phyloP scores from a whole-genome alignment of 1,140 invertebrate species.

The Euwallacea similis region DNA sequence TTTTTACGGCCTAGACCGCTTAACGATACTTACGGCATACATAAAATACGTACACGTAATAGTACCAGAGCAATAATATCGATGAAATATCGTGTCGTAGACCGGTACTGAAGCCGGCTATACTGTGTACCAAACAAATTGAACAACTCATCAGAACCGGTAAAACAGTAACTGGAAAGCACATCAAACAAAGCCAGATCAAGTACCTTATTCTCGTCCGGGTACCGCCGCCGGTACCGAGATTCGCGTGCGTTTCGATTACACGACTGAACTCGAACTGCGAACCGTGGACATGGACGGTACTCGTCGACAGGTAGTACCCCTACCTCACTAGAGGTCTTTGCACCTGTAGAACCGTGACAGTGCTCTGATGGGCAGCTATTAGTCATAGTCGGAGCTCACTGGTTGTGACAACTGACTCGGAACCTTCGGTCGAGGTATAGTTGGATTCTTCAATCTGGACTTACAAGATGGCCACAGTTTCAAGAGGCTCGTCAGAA shows the following conservation, averaged over 20 bases:
- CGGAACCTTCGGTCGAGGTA: constrained; percentile 41
- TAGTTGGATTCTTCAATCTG: background rate
- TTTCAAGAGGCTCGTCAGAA: background rate
- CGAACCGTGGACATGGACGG: constrained; percentile 36
- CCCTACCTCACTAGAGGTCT: constrained; percentile 48
- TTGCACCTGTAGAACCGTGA: constrained; percentile 53
- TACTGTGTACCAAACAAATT: constrained; percentile 16
- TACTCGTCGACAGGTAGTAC: constrained; percentile 48
- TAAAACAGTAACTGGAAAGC: constrained; percentile 28
- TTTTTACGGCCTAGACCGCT: too few relatives aligned
- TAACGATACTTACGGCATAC: too few relatives aligned
- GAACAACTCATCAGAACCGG: constrained; percentile 15
- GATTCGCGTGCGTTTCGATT: constrained; percentile 27
- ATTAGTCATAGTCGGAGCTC: constrained; percentile 49
- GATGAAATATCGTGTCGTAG: background rate
- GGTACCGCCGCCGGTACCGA: constrained; percentile 5
- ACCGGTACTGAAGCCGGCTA: constrained; percentile 10
- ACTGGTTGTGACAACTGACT: constrained; percentile 47
- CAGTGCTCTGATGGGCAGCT: constrained; percentile 48
- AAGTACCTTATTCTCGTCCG: background rate
- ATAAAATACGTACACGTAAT: background rate
- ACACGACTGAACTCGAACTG: constrained; percentile 48
- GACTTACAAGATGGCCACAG: background rate
- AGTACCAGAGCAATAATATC: constrained; percentile 10
- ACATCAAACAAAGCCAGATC: constrained; percentile 31